These are phyloP conservation scores for Drosophila prosaltans DNA, from an alignment of 1,140 invertebrate genomes.

Conservation along the genomic window DNA sequence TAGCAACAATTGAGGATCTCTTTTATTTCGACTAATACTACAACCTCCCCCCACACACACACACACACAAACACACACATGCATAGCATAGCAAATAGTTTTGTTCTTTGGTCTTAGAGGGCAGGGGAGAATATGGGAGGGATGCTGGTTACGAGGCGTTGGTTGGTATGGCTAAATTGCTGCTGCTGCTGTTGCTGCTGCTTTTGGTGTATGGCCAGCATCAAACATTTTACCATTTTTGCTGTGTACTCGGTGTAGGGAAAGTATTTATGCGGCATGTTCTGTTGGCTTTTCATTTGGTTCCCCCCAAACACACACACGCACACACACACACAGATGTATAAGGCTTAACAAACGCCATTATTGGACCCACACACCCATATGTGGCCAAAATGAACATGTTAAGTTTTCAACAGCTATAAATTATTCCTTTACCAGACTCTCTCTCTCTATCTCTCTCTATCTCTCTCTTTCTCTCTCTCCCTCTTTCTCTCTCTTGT, in stretches of 20 bases:
- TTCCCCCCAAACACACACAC: constrained; percentile 36
- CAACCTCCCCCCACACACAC: constrained; percentile 14
- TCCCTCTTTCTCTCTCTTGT: neutral
- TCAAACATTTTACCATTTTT: constrained; percentile 34
- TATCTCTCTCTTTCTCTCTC: neutral
- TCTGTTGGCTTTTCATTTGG: constrained; percentile 68
- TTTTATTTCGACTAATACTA: constrained; percentile 3
- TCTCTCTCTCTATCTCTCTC: neutral
- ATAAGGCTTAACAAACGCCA: constrained; percentile 60
- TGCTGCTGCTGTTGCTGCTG: constrained; percentile 12
- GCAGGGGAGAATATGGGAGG: neutral
- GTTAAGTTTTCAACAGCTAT: constrained; percentile 79
- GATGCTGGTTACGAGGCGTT: neutral
- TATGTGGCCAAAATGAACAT: constrained; percentile 76
- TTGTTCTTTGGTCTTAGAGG: constrained; percentile 48
- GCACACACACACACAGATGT: constrained; percentile 34
- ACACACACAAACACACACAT: constrained; percentile 18
- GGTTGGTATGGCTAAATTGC: constrained; percentile 31
- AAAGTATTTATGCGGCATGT: constrained; percentile 64
- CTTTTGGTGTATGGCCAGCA: constrained; percentile 6
- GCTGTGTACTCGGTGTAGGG: constrained; percentile 33
- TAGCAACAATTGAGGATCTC: constrained; percentile 52
- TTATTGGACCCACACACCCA: constrained; percentile 54
- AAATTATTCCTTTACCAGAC: constrained; percentile 75
- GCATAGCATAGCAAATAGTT: constrained; percentile 71